Conservation (phyloP, 2,113 vertebrate genomes). For the Spermophilus dauricus region DNA sequence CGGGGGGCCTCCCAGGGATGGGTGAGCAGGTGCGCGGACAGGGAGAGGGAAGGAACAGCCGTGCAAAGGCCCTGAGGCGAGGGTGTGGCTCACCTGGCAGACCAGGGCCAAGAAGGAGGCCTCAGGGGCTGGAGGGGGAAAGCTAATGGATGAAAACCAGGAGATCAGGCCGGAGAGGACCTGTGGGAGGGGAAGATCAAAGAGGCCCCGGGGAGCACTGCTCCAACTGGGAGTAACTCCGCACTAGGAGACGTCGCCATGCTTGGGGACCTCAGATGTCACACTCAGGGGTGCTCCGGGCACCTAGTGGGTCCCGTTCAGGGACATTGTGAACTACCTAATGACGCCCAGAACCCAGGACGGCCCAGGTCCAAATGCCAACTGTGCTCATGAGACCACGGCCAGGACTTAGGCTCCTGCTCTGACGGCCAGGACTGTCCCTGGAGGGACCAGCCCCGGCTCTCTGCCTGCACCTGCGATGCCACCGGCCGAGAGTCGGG, state of each 20-base stretch:
- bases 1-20: not conserved
- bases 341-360: not conserved
- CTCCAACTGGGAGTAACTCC: not conserved
- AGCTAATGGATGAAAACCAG: not conserved
- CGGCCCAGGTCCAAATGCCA: rapidly evolving
- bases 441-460: rapidly evolving
- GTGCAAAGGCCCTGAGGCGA: not conserved
- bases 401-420: not conserved
- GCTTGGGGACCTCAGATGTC: not conserved
- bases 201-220: not conserved
- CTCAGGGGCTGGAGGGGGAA: not conserved
- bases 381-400: rapidly evolving
- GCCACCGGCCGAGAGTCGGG: too few relatives aligned
- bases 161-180: not conserved
- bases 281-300: not conserved
- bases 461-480: too few relatives aligned
- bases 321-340: not conserved
- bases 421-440: not conserved
- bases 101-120: not conserved
- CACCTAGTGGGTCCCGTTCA: not conserved
- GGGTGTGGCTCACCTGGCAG: rapidly evolving
- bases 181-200: rapidly evolving
- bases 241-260: not conserved
- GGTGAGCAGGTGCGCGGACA: not conserved
- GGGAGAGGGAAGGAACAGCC: rapidly evolving